These are phyloP conservation scores for Platygyra sinensis DNA, from an alignment of 64 coral and sea anemone genomes.

Conservation along the genomic window DNA sequence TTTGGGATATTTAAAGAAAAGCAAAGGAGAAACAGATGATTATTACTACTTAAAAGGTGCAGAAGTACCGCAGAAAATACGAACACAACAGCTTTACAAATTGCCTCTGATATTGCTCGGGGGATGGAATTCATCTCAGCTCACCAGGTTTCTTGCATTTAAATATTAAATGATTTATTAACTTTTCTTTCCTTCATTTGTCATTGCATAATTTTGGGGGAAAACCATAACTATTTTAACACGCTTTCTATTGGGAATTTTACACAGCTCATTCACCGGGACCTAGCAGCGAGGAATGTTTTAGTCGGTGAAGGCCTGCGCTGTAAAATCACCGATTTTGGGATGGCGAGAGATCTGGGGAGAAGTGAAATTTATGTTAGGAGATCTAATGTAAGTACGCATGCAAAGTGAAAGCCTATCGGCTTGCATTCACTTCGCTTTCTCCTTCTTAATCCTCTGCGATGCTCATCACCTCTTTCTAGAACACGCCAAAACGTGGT, in stretches of 20 bases:
- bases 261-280: constrained; percentile 64
- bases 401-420: background rate
- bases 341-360: constrained; percentile 69
- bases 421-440: background rate
- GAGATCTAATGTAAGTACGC: constrained; percentile 36
- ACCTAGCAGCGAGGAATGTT: constrained; percentile 64
- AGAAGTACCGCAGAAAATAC: background rate
- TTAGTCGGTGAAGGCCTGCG: constrained; percentile 41
- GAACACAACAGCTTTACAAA: constrained; percentile 16
- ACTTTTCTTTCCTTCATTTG: background rate
- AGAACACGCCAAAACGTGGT: too few species aligned
- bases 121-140: constrained; percentile 24
- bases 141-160: background rate
- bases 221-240: too few species aligned
- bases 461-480: too few species aligned
- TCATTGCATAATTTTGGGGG: background rate
- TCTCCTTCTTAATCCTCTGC: background rate
- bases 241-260: background rate
- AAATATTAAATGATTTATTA: background rate
- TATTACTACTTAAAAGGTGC: background rate
- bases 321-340: constrained; percentile 79
- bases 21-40: constrained; percentile 29
- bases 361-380: constrained; percentile 71
- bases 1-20: constrained; percentile 38
- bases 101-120: constrained; percentile 15